A percentile compares a stretch with the other conserved stretches of the same genome.
Conservation (phyloP, 2,888 invertebrate genomes). For the Cantharis nigra region DNA sequence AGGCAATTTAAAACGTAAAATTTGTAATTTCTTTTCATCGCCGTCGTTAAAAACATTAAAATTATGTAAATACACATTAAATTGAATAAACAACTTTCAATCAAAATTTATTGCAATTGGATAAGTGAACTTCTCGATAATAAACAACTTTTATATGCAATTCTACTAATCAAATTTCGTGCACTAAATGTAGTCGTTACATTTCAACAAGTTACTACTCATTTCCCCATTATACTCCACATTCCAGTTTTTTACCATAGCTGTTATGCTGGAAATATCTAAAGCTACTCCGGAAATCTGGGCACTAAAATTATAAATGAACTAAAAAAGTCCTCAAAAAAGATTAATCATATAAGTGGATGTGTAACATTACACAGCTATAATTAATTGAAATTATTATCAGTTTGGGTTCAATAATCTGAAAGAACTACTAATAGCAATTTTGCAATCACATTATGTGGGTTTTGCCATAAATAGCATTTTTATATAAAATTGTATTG, state of each 20-base stretch:
- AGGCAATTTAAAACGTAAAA: neutral
- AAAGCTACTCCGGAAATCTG: neutral
- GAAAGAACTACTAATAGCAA: neutral
- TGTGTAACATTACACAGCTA: neutral
- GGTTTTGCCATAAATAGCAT: slow-evolving; percentile 20
- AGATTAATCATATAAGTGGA: neutral
- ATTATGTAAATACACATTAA: neutral
- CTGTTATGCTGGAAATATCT: neutral
- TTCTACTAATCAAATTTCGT: neutral
- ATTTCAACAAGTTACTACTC: too few relatives aligned
- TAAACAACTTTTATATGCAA: neutral
- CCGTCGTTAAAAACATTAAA: neutral
- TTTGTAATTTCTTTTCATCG: neutral
- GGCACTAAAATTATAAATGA: neutral
- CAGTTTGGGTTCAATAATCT: slow-evolving; percentile 21
- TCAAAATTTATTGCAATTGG: neutral
- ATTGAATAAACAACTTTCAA: neutral
- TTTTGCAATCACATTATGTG: slow-evolving; percentile 19
- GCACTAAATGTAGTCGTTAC: neutral
- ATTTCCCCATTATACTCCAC: too few relatives aligned
- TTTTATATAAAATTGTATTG: slow-evolving; percentile 22
- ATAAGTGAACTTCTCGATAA: neutral
- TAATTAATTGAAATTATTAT: neutral
- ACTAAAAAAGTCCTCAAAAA: neutral
- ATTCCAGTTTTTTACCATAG: neutral